These are phyloP conservation scores for Chouioia cunea DNA, from an alignment of 2,888 invertebrate genomes.

Conservation along the genomic window DNA sequence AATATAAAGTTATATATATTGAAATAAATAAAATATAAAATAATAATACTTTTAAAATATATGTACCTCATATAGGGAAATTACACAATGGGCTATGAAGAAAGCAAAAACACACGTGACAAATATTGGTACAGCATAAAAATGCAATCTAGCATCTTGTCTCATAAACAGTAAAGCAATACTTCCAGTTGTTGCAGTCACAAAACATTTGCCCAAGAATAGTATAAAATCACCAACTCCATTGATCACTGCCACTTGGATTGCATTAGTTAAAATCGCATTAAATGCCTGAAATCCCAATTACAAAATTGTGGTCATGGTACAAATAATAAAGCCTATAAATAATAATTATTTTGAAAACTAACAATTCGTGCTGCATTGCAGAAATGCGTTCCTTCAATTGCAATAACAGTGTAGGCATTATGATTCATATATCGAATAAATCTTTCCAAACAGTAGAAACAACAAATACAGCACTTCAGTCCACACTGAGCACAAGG, in stretches of 20 bases:
- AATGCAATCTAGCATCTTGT: slow-evolving; percentile 80
- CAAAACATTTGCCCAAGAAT: slow-evolving; percentile 87
- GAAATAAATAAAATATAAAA: not conserved
- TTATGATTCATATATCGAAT: slow-evolving; percentile 94
- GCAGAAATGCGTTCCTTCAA: slow-evolving; percentile 91
- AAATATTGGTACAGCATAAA: slow-evolving; percentile 88
- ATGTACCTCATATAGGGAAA: slow-evolving; percentile 92
- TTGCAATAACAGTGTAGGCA: slow-evolving; percentile 94
- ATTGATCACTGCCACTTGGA: slow-evolving; percentile 93
- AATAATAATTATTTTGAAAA: slow-evolving; percentile 42
- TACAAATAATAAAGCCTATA: no score
- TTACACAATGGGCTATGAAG: slow-evolving; percentile 92
- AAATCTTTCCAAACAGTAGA: slow-evolving; percentile 91
- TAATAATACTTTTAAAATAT: not conserved
- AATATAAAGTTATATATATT: not conserved
- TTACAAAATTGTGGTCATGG: slow-evolving; percentile 5
- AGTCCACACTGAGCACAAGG: slow-evolving; percentile 81
- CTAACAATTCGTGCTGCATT: slow-evolving; percentile 88
- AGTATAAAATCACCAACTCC: slow-evolving; percentile 93
- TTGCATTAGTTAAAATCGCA: slow-evolving; percentile 83
- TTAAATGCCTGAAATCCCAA: slow-evolving; percentile 82
- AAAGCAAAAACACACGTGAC: slow-evolving; percentile 88
- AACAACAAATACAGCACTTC: slow-evolving; percentile 89
- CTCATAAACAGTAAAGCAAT: slow-evolving; percentile 83
- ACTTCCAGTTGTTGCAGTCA: slow-evolving; percentile 86